These are phyloP conservation scores for Colistium nudipinnis DNA, from an alignment of 2,113 vertebrate genomes.

Conservation along the genomic window DNA sequence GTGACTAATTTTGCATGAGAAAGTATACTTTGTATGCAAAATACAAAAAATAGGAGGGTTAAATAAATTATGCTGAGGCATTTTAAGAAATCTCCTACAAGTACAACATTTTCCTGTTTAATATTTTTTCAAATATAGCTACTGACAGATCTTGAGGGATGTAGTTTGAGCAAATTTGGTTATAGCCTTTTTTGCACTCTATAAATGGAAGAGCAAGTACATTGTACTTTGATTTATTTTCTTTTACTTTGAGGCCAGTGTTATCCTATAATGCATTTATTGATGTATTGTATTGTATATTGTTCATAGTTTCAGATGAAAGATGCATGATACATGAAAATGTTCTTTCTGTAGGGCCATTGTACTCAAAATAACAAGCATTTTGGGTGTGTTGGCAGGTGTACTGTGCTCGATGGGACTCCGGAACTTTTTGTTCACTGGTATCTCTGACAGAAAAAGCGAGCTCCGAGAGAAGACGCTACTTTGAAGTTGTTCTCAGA, in stretches of 20 bases:
- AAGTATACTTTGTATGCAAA: constrained; percentile 1
- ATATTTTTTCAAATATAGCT: not conserved
- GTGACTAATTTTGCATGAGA: not conserved
- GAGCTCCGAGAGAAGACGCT: not conserved
- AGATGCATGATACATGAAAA: not conserved
- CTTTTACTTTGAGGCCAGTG: no score
- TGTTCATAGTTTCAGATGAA: not conserved
- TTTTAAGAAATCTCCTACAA: not conserved
- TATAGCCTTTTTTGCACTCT: no score
- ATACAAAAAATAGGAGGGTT: not conserved
- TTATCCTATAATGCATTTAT: no score
- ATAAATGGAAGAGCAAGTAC: no score
- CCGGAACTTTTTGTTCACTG: constrained; percentile 1
- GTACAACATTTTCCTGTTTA: not conserved
- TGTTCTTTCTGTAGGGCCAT: constrained; percentile 6
- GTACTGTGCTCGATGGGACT: constrained; percentile 3
- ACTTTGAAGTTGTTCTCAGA: constrained; percentile 8
- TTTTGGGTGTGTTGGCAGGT: constrained; percentile 9
- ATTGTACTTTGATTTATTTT: no score
- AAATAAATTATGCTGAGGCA: not conserved
- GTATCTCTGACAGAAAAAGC: not conserved
- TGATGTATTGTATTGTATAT: not conserved
- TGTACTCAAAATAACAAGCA: constrained; percentile 4
- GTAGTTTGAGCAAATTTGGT: not conserved
- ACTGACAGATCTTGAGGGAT: not conserved